Conservation (phyloP, 2,888 invertebrate genomes). For the Chymomyza fuscimana region DNA sequence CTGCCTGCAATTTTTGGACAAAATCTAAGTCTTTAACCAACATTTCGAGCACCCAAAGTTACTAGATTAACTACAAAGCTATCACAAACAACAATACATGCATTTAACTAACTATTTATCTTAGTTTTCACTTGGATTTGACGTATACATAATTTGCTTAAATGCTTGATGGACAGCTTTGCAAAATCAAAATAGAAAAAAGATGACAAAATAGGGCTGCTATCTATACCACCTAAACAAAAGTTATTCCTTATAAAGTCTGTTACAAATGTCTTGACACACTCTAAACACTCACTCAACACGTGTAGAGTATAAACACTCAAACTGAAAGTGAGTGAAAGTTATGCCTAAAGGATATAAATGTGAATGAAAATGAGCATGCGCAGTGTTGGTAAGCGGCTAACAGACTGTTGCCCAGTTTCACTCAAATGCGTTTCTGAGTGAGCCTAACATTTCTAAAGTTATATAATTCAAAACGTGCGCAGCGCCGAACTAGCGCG, state of each 20-base stretch:
- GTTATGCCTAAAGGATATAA: conserved; percentile 11
- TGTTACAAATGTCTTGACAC: background rate
- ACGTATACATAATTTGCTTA: no score
- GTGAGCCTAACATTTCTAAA: background rate
- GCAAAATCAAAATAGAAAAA: no score
- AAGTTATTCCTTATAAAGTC: background rate
- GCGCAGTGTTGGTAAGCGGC: conserved; percentile 37
- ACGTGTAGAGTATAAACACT: background rate
- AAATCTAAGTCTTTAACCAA: no score
- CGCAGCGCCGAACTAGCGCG: background rate
- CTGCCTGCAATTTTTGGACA: no score
- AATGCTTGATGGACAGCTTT: no score
- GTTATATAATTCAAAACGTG: background rate
- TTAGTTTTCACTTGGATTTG: no score
- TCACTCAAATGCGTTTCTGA: conserved; percentile 7
- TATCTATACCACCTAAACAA: no score
- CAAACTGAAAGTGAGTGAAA: conserved; percentile 25
- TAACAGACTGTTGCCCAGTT: background rate
- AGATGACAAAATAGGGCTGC: no score
- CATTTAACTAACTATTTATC: no score
- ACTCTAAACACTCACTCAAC: background rate
- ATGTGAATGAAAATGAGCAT: conserved; percentile 43
- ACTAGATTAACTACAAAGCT: no score
- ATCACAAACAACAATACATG: no score
- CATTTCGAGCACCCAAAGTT: no score